Evolutionary conservation across 2,113 vertebrate genomes (phyloP), one percentile per base, ranked within the genome.

Genomic region (Ctenomys sociabilis): DNA sequence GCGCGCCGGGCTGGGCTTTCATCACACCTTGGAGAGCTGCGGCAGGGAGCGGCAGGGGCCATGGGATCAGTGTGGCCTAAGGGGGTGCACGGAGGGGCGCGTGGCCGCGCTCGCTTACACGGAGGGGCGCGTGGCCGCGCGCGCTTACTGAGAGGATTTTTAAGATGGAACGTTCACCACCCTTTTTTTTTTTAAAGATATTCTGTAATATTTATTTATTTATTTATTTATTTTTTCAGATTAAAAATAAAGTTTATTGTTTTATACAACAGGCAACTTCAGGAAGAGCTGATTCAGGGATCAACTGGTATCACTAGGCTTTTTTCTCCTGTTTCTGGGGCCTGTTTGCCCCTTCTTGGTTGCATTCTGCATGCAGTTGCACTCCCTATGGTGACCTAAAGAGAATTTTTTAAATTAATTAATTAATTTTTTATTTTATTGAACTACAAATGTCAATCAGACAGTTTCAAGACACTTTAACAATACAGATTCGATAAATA

Each of bases 311-410:
- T 88, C 32, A 57, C 90, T 59, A 66, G 45, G 11, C n/a, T 66
- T 54, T 12, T 70, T 45, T 87, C 12, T 63, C 40, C 26, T 40
- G 40, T 66, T 43, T 66, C 19, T 17, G 28, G 10, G 22, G 11
- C 6, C 37, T 24, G 0, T 89, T 93, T 89, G 59, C 40, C 66
- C 28, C 91, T 89, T 72, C 37, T 92, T 95, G 90, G 13, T 32
- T 97, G 78, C 92, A 86, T 88, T 93, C 28, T 89, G 28, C 35
- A 78, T 88, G 84, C 64, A 83, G 61, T 5, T 30, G 90, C 19
- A 86, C 43, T 73, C 68, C 9, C 66, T 68, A 14, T 66, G 52
- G 22, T 93, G 49, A 93, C 54, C 21, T 95, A n/a, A 11, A 85
- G 61, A 75, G 28, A 77, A 14, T 9, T 19, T 66, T 75, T 93